phyloP scores from a whole-genome alignment of 2,888 invertebrate genomes.

The Epicampocera succincta region DNA sequence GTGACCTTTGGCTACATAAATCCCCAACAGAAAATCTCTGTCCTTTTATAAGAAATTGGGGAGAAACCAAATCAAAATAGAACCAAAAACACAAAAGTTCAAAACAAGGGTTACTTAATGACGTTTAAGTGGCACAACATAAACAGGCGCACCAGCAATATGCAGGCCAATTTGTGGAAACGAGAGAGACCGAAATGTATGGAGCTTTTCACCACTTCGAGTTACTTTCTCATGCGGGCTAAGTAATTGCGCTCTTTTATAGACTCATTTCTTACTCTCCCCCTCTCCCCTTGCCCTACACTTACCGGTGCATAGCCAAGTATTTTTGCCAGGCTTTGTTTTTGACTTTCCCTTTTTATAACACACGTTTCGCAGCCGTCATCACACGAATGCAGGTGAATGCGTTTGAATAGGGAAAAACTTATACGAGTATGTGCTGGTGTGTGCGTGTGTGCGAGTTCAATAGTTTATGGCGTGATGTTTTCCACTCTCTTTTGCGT shows the following conservation, averaged over 20 bases:
- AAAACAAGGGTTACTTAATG: slow-evolving; percentile 8
- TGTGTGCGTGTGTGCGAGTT: no score
- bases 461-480: no score
- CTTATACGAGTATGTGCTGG: no score
- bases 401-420: no score
- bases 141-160: not conserved
- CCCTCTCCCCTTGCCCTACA: not conserved
- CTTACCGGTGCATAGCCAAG: not conserved
- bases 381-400: not conserved
- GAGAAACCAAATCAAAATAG: not conserved
- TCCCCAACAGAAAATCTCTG: slow-evolving; percentile 48
- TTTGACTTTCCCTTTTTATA: slow-evolving; percentile 9
- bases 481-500: no score
- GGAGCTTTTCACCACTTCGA: slow-evolving; percentile 46
- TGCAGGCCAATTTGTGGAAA: slow-evolving; percentile 17
- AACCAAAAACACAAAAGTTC: not conserved
- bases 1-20: slow-evolving; percentile 67
- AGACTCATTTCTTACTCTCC: not conserved
- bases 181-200: not conserved
- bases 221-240: not conserved
- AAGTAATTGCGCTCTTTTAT: no score
- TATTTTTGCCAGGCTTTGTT: not conserved
- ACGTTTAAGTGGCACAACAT: slow-evolving; percentile 13
- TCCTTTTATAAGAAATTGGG: slow-evolving; percentile 33
- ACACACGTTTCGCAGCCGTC: not conserved